Conservation (phyloP, 1,140 invertebrate species). For the Luehdorfia chinensis region DNA sequence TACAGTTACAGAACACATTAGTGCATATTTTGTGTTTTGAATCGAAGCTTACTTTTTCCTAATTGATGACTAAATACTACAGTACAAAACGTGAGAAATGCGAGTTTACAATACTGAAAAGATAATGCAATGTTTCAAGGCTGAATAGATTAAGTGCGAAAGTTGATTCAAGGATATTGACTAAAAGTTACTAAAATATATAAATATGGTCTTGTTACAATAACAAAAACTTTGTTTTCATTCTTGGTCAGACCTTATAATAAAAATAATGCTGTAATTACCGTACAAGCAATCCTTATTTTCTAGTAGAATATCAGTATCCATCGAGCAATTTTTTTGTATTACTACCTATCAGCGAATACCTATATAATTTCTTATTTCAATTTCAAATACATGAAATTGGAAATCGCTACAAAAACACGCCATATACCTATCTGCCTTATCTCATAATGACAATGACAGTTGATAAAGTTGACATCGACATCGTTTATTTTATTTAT, state of each 20-base stretch:
- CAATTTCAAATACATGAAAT: slow-evolving; percentile 12
- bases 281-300: slow-evolving; percentile 58
- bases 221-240: slow-evolving; percentile 36
- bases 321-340: slow-evolving; percentile 38
- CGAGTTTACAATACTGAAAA: too few relatives aligned
- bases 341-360: slow-evolving; percentile 2
- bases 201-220: not conserved
- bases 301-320: slow-evolving; percentile 56
- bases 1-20: not conserved
- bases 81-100: not conserved
- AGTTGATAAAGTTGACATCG: not conserved
- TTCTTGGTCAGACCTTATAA: slow-evolving; percentile 35
- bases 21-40: not conserved
- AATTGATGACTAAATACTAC: too few relatives aligned
- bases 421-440: not conserved
- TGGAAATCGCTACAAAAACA: not conserved
- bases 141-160: not conserved
- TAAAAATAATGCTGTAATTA: slow-evolving; percentile 35
- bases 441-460: not conserved
- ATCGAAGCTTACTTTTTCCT: too few relatives aligned
- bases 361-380: slow-evolving; percentile 9
- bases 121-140: not conserved
- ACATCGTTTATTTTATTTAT: too few relatives aligned
- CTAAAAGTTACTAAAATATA: too few relatives aligned
- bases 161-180: slow-evolving; percentile 10